These are phyloP conservation scores for Glossosoma conforme DNA, from an alignment of 1,140 invertebrate species.

Conservation along the genomic window DNA sequence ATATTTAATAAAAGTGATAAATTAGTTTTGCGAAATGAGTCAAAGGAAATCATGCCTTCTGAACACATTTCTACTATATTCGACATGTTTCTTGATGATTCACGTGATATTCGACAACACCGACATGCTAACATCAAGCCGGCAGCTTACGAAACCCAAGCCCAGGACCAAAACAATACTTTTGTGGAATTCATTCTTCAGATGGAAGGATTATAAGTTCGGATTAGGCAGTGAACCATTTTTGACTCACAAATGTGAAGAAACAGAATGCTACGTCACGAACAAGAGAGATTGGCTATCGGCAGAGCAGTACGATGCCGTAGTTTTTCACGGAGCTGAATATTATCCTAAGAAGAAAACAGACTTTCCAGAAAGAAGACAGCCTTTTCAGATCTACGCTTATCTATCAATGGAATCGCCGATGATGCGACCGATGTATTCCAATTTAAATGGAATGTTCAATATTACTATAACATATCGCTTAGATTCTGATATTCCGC, in stretches of 20 bases:
- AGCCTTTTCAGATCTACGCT: slow-evolving; percentile 18
- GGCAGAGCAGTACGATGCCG: slow-evolving; percentile 38
- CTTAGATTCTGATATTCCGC: slow-evolving; percentile 57
- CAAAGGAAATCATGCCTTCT: no score
- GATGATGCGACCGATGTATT: slow-evolving; percentile 33
- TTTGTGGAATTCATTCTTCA: slow-evolving; percentile 22
- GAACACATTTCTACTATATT: no score
- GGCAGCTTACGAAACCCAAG: no score
- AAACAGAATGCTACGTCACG: slow-evolving; percentile 17
- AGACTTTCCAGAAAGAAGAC: slow-evolving; percentile 3
- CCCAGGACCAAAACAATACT: slow-evolving; percentile 24
- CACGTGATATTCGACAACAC: no score
- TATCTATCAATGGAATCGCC: slow-evolving; percentile 33
- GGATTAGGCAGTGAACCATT: slow-evolving; percentile 19
- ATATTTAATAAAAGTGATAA: no score
- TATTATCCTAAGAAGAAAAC: slow-evolving; percentile 26
- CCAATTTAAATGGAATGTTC: slow-evolving; percentile 37
- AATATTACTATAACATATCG: slow-evolving; percentile 60
- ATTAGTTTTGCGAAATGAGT: no score
- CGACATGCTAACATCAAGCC: no score
- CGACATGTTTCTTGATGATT: no score
- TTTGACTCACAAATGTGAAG: slow-evolving; percentile 12
- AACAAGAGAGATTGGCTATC: slow-evolving; percentile 12
- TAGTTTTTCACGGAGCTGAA: slow-evolving; percentile 40
- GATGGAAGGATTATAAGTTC: slow-evolving; percentile 12